Evolutionary conservation across 2,113 vertebrate species (phyloP).

Genomic region (Clarias macrocephalus): DNA sequence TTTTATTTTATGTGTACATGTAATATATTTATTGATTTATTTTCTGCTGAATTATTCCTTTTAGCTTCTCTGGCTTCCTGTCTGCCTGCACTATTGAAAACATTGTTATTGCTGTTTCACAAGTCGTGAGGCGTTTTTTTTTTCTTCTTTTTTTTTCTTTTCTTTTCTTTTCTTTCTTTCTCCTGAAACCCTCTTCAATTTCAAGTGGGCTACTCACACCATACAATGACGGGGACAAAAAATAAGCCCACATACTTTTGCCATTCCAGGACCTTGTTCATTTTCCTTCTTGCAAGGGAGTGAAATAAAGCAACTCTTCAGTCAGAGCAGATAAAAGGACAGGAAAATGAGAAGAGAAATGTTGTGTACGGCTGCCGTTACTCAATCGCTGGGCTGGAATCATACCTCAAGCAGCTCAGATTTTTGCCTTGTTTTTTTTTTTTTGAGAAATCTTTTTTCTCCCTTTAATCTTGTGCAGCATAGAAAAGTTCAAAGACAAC

Average conservation of each 20-base stretch:
- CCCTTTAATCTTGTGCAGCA: not conserved
- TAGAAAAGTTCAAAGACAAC: not conserved
- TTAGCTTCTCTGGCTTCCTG: not conserved
- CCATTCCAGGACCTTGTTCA: slow-evolving; percentile 45
- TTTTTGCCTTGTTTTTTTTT: not conserved
- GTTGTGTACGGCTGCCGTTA: slow-evolving; percentile 48
- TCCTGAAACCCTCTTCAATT: slow-evolving; percentile 21
- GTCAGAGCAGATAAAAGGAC: slow-evolving; percentile 60
- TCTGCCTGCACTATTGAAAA: not conserved
- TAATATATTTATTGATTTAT: not conserved
- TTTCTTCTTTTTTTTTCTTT: too few species aligned
- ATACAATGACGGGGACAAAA: slow-evolving; percentile 27
- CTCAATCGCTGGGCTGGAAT: slow-evolving; percentile 12
- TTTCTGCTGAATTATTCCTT: not conserved
- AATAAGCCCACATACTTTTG: slow-evolving; percentile 20
- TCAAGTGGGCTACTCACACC: slow-evolving; percentile 22
- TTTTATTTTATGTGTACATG: not conserved
- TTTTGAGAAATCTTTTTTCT: not conserved
- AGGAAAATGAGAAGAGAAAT: slow-evolving; percentile 45
- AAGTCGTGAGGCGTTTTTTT: not conserved
- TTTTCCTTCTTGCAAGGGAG: slow-evolving; percentile 20
- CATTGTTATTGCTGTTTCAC: not conserved
- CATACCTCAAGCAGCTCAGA: slow-evolving; percentile 32
- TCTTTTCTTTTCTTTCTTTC: not conserved
- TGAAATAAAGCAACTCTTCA: slow-evolving; percentile 48